A percentile compares a stretch with the other conserved stretches of the same genome.
Evolutionary conservation across 1,140 invertebrate genomes (phyloP).

Genomic region (Druon quercuslanigerum): DNA sequence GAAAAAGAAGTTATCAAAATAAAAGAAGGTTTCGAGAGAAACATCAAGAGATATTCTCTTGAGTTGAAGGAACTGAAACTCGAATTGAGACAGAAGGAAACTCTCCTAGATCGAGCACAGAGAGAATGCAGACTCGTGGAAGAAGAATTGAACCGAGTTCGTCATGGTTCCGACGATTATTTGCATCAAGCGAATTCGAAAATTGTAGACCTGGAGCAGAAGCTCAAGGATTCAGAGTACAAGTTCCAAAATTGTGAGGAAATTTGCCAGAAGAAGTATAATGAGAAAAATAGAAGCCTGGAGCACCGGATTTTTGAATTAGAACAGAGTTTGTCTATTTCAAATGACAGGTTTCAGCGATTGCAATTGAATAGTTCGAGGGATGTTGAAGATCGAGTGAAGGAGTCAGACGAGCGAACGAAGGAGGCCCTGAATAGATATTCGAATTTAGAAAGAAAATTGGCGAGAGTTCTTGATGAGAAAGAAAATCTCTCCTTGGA

Average conservation of each 20-base stretch:
- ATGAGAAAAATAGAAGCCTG: slow-evolving; percentile 58
- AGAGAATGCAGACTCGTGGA: slow-evolving; percentile 76
- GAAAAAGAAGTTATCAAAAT: slow-evolving; percentile 56
- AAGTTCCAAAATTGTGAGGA: slow-evolving; percentile 59
- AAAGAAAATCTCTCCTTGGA: slow-evolving; percentile 61
- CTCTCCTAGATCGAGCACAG: slow-evolving; percentile 58
- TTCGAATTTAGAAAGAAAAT: slow-evolving; percentile 60
- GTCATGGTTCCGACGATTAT: slow-evolving; percentile 68
- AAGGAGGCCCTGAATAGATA: slow-evolving; percentile 64
- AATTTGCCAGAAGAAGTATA: slow-evolving; percentile 73
- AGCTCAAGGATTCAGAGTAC: slow-evolving; percentile 70
- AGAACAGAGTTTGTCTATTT: slow-evolving; percentile 55
- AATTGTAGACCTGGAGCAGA: slow-evolving; percentile 74
- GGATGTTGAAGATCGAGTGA: slow-evolving; percentile 55
- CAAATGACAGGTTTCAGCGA: slow-evolving; percentile 56
- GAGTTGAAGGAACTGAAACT: slow-evolving; percentile 70
- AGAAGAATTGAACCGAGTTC: slow-evolving; percentile 72
- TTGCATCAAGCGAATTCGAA: slow-evolving; percentile 68
- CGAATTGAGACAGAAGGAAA: slow-evolving; percentile 66
- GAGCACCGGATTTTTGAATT: slow-evolving; percentile 58
- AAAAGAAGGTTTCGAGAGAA: slow-evolving; percentile 60
- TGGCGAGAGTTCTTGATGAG: slow-evolving; percentile 59
- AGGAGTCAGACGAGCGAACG: slow-evolving; percentile 58
- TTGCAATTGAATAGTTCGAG: slow-evolving; percentile 46
- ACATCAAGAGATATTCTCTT: slow-evolving; percentile 60